These are phyloP conservation scores for Heloderma charlesbogerti DNA, from an alignment of 2,113 vertebrate species.

Conservation along the genomic window DNA sequence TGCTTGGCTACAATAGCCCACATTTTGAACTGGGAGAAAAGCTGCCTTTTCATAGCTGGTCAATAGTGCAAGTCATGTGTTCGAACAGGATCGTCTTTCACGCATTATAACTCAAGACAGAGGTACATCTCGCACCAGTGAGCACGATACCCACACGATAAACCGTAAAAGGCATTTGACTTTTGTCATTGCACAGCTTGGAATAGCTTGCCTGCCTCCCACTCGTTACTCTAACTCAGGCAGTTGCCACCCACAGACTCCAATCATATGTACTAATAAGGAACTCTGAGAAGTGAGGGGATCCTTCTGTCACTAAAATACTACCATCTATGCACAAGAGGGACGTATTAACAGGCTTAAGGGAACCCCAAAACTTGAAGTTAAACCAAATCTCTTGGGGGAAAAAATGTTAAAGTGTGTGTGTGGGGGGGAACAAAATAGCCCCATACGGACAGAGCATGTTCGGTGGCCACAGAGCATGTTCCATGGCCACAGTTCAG, in stretches of 20 bases:
- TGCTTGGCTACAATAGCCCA: neutral
- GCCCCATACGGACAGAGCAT: too few relatives aligned
- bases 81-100: slow-evolving; percentile 19
- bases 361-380: neutral
- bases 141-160: slow-evolving; percentile 17
- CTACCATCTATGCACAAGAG: neutral
- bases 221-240: slow-evolving; percentile 11
- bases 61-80: slow-evolving; percentile 27
- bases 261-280: too few relatives aligned
- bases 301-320: neutral
- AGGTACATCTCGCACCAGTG: neutral
- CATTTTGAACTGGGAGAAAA: neutral
- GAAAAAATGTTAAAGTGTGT: neutral
- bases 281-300: neutral
- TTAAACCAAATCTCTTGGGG: neutral
- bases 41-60: slow-evolving; percentile 15
- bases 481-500: too few relatives aligned
- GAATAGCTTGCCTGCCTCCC: neutral
- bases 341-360: neutral
- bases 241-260: neutral
- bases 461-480: too few relatives aligned
- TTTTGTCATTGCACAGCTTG: neutral
- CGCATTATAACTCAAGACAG: slow-evolving; percentile 23
- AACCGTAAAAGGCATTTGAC: neutral
- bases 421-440: too few relatives aligned